Percentiles rank a stretch among this genome's conserved stretches.
These are phyloP conservation scores for Drosophila kanapiae DNA, from an alignment of 1,140 invertebrate species.

Conservation along the genomic window DNA sequence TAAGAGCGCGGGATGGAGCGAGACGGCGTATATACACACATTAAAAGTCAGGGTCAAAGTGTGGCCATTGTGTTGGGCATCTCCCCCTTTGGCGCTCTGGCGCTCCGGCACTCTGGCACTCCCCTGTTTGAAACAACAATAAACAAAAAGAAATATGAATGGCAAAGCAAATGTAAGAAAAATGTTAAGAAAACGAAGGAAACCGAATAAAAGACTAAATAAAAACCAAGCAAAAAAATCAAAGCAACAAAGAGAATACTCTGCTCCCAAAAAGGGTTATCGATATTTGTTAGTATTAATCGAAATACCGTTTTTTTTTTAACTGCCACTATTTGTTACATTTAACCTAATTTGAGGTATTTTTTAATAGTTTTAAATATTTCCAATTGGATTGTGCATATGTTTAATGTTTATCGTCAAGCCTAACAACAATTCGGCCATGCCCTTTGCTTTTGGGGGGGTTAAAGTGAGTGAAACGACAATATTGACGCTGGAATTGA, in stretches of 20 bases:
- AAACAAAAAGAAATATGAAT: conserved; percentile 75
- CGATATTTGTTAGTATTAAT: too few species aligned
- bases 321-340: too few species aligned
- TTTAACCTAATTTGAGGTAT: too few species aligned
- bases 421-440: conserved; percentile 9
- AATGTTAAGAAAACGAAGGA: conserved; percentile 58
- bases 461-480: conserved; percentile 37
- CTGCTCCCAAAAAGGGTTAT: neutral
- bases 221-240: neutral
- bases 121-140: conserved; percentile 56
- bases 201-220: conserved; percentile 12
- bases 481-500: conserved; percentile 31
- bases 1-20: conserved; percentile 15
- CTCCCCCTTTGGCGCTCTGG: conserved; percentile 1
- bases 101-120: neutral
- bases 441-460: conserved; percentile 16
- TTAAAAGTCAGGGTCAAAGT: conserved; percentile 79
- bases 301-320: too few species aligned
- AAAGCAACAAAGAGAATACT: neutral
- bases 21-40: conserved; percentile 40
- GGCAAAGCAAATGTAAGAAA: conserved; percentile 74
- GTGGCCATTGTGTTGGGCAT: conserved; percentile 66
- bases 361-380: neutral
- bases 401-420: neutral
- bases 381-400: neutral